phyloP scores from a whole-genome alignment of 2,797 vertebrate species.

The Coilia nasus region DNA sequence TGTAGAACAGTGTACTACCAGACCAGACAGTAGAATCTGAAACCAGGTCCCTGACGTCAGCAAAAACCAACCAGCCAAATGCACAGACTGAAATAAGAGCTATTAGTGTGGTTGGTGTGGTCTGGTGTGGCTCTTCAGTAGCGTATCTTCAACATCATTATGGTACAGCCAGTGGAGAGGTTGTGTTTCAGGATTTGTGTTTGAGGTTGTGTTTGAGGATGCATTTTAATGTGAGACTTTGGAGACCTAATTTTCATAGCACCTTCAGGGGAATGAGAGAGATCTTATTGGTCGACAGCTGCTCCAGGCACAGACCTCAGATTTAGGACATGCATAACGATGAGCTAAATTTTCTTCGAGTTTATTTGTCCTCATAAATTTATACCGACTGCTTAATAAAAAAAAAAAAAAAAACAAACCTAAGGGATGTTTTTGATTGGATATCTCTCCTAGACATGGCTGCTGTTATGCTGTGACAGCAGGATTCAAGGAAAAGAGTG shows the following conservation, averaged over 20 bases:
- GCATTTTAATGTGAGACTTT: constrained; percentile 61
- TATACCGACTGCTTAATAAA: background rate
- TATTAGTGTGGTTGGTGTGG: background rate
- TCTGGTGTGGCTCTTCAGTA: background rate
- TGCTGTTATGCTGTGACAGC: constrained; percentile 12
- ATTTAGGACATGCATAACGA: constrained; percentile 70
- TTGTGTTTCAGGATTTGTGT: constrained; percentile 63
- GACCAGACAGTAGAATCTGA: background rate
- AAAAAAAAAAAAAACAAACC: background rate
- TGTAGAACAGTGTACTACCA: background rate
- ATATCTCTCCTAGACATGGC: background rate
- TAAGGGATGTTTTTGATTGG: background rate
- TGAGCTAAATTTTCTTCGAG: constrained; percentile 62
- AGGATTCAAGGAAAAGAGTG: background rate
- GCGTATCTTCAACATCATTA: constrained; percentile 4
- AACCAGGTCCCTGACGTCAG: background rate
- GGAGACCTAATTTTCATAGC: constrained; percentile 70
- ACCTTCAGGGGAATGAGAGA: constrained; percentile 58
- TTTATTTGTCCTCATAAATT: constrained; percentile 60
- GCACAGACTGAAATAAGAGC: background rate
- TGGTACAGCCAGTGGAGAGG: constrained; percentile 34
- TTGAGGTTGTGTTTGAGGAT: constrained; percentile 63
- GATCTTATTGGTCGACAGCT: constrained; percentile 62
- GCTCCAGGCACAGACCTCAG: constrained; percentile 61
- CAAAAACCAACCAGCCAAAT: background rate